Percentiles rank a stretch among this genome's conserved stretches.
Evolutionary conservation across 2,113 vertebrate species (phyloP).

Genomic region (Grammomys dolichurus): DNA sequence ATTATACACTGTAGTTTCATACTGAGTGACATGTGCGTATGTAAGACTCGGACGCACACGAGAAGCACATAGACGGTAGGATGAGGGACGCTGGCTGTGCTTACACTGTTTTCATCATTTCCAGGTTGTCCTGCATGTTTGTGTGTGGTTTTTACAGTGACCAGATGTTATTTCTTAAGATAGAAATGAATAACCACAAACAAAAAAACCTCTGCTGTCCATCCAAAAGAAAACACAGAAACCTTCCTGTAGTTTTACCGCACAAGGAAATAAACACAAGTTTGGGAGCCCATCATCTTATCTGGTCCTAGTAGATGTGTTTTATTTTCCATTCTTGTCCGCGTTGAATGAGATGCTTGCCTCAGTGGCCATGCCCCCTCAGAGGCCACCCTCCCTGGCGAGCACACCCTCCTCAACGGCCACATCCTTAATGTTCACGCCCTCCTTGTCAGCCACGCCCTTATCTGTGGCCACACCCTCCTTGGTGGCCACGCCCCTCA

Average conservation of each 20-base stretch:
- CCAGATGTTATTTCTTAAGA: conserved; percentile 16
- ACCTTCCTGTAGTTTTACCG: background rate
- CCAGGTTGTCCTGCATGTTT: background rate
- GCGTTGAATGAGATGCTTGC: background rate
- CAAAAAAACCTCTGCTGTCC: background rate
- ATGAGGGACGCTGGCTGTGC: background rate
- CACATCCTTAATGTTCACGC: too few species aligned
- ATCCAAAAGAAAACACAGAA: background rate
- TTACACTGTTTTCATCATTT: conserved; percentile 17
- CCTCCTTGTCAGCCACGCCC: too few species aligned
- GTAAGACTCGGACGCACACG: background rate
- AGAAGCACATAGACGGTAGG: background rate
- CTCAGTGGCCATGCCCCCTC: background rate
- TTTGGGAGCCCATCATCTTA: background rate
- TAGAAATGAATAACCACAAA: conserved; percentile 35
- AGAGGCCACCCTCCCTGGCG: too few species aligned
- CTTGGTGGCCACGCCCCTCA: too few species aligned
- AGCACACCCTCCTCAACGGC: fast-evolving
- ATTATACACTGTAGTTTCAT: background rate
- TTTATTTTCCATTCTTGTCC: background rate
- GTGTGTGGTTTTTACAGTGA: background rate
- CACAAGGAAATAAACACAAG: background rate
- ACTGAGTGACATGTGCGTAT: background rate
- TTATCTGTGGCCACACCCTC: too few species aligned
- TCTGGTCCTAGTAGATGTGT: background rate